Evolutionary conservation across 2,113 vertebrate genomes (phyloP).

Genomic region (Corythaeola cristata): DNA sequence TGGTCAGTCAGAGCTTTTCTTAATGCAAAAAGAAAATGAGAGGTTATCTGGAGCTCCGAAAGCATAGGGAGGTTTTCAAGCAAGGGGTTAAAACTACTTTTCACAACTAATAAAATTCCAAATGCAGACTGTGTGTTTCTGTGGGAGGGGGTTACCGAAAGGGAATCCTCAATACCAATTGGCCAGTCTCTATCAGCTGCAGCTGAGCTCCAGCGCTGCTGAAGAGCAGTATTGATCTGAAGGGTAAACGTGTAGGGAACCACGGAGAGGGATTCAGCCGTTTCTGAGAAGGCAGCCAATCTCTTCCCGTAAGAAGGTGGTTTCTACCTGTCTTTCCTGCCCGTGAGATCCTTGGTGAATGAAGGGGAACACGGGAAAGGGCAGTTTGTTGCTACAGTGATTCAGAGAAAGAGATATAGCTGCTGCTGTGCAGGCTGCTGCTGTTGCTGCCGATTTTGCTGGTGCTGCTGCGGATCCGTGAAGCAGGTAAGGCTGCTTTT

Average conservation of each 20-base stretch:
- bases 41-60: not conserved
- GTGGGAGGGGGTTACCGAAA: conserved; percentile 70
- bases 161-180: conserved; percentile 75
- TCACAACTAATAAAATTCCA: conserved; percentile 62
- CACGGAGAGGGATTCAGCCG: conserved; percentile 28
- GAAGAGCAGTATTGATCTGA: conserved; percentile 70
- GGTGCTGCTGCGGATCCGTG: conserved; percentile 6
- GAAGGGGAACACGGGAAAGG: not conserved
- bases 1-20: not conserved
- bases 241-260: conserved; percentile 67
- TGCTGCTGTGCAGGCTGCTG: not conserved
- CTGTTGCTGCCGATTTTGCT: not conserved
- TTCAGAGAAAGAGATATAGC: not conserved
- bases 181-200: conserved; percentile 72
- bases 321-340: conserved; percentile 34
- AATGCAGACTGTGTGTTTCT: conserved; percentile 65
- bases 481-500: conserved; percentile 61
- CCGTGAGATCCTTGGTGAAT: not conserved
- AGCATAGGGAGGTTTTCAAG: not conserved
- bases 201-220: conserved; percentile 67
- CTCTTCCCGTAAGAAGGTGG: conserved; percentile 68
- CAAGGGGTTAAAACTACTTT: conserved; percentile 71
- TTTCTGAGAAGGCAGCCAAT: conserved; percentile 57
- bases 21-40: not conserved
- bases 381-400: conserved; percentile 18